Evolutionary conservation across 2,113 vertebrate species (phyloP).

Genomic region (Pimephales promelas): DNA sequence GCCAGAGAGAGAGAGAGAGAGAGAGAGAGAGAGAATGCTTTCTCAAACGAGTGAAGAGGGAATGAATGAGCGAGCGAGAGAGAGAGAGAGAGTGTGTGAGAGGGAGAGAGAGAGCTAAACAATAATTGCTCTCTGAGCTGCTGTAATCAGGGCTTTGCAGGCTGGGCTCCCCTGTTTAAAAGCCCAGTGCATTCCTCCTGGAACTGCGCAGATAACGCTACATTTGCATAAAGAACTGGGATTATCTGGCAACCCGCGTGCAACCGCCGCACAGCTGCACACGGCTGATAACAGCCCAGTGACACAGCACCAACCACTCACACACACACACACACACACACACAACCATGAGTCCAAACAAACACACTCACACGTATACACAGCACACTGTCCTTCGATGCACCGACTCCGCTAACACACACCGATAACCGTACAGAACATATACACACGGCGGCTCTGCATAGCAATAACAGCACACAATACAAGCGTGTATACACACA

Average conservation of each 20-base stretch:
- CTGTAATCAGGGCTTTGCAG: slow-evolving; percentile 73
- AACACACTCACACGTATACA: slow-evolving; percentile 41
- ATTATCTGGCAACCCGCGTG: slow-evolving; percentile 76
- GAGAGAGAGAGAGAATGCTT: not conserved
- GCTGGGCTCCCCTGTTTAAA: slow-evolving; percentile 66
- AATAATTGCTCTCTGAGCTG: slow-evolving; percentile 59
- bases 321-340: slow-evolving; percentile 48
- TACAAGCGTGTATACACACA: slow-evolving; percentile 40
- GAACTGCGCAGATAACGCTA: slow-evolving; percentile 64
- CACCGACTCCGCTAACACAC: slow-evolving; percentile 8
- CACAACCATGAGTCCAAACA: slow-evolving; percentile 51
- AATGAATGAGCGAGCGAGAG: not conserved
- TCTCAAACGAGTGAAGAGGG: not conserved
- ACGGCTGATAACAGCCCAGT: slow-evolving; percentile 68
- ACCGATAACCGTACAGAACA: slow-evolving; percentile 30
- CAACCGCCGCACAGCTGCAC: slow-evolving; percentile 66
- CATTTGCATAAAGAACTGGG: slow-evolving; percentile 74
- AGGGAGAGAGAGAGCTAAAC: slow-evolving; percentile 40
- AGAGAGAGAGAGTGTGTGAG: not conserved
- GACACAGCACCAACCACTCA: slow-evolving; percentile 67
- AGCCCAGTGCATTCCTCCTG: slow-evolving; percentile 68
- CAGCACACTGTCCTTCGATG: slow-evolving; percentile 24
- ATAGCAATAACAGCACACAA: slow-evolving; percentile 34
- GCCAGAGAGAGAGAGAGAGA: not conserved
- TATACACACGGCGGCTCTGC: slow-evolving; percentile 33